phyloP scores from a whole-genome alignment of 2,113 vertebrate genomes.

The Columba livia region DNA sequence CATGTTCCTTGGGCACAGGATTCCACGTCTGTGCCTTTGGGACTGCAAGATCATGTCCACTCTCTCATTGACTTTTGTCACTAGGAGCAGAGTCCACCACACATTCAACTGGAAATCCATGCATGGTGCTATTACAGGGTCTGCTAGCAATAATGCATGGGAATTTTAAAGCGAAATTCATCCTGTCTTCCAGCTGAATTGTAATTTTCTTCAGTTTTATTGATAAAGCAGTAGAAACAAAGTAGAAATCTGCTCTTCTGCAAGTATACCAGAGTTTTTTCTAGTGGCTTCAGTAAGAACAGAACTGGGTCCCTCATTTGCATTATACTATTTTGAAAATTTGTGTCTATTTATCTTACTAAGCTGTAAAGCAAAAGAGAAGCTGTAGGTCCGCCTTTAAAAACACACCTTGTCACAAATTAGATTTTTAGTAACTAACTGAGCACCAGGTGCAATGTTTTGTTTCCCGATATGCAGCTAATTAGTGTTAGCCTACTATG shows the following conservation, averaged over 20 bases:
- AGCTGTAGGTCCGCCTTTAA: not conserved
- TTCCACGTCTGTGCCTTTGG: not conserved
- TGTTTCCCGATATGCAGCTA: not conserved
- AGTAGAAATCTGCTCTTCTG: not conserved
- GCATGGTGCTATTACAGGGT: not conserved
- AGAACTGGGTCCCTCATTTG: not conserved
- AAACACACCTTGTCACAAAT: not conserved
- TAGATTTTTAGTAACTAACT: not conserved
- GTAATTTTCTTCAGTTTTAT: not conserved
- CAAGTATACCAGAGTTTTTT: not conserved
- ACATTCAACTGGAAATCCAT: not conserved
- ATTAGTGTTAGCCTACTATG: not conserved
- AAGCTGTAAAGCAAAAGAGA: slow-evolving; percentile 1
- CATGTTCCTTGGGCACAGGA: not conserved
- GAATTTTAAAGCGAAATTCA: not conserved
- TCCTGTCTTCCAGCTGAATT: not conserved
- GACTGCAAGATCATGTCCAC: not conserved
- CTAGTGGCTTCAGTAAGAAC: not conserved
- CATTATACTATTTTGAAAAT: not conserved
- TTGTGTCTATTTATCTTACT: not conserved
- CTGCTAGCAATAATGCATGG: not conserved
- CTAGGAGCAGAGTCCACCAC: not conserved
- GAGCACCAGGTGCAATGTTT: not conserved
- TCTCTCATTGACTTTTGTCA: not conserved
- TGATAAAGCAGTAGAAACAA: not conserved